phyloP scores from a whole-genome alignment of 2,797 vertebrate species.

The Halcyon smyrnensis region DNA sequence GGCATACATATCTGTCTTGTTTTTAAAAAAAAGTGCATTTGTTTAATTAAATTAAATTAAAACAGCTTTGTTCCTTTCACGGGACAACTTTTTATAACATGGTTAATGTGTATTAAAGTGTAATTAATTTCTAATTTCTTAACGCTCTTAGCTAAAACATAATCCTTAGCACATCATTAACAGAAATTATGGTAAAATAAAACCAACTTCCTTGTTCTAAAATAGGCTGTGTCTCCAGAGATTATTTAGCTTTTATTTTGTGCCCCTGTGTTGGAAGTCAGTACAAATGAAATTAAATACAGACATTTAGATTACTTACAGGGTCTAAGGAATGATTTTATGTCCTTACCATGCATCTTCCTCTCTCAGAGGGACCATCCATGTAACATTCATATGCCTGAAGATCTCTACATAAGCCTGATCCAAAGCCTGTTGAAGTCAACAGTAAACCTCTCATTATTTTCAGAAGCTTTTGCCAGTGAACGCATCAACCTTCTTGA shows the following conservation, averaged over 20 bases:
- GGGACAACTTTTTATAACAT: slow-evolving; percentile 22
- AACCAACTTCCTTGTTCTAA: background rate
- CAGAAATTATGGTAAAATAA: background rate
- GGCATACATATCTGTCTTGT: slow-evolving; percentile 35
- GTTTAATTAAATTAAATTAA: slow-evolving; percentile 23
- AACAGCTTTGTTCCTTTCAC: slow-evolving; percentile 51
- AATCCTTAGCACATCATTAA: background rate
- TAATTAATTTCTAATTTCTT: background rate
- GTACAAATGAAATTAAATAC: background rate
- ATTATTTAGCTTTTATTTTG: slow-evolving; percentile 16
- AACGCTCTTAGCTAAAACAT: background rate
- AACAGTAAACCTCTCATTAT: slow-evolving; percentile 21
- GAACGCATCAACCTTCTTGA: background rate
- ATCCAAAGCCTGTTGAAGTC: slow-evolving; percentile 6
- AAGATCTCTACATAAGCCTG: slow-evolving; percentile 8
- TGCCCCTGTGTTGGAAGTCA: background rate
- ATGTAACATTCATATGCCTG: background rate
- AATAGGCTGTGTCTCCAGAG: background rate
- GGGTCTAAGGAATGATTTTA: background rate
- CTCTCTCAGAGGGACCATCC: background rate
- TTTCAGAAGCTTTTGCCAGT: background rate
- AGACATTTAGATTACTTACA: background rate
- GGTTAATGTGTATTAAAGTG: background rate
- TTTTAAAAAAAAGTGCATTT: slow-evolving; percentile 12
- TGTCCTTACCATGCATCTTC: background rate